A percentile compares a stretch with the other conserved stretches of the same genome.
Evolutionary conservation across 1,140 invertebrate genomes (phyloP).

Genomic region (Ips nitidus): DNA sequence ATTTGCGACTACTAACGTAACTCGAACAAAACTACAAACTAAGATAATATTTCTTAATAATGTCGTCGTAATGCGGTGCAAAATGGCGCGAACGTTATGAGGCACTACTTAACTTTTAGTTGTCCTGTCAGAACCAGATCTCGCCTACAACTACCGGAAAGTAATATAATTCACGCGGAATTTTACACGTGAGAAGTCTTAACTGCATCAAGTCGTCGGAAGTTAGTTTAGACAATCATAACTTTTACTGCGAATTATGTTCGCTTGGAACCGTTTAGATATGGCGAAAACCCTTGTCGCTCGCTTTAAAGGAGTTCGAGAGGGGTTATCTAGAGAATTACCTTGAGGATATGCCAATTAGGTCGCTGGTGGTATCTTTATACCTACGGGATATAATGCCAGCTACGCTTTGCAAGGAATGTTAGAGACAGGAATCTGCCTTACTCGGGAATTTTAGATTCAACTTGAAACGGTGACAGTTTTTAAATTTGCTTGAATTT

Average conservation of each 20-base stretch:
- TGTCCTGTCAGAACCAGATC: constrained; percentile 22
- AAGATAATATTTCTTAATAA: constrained; percentile 22
- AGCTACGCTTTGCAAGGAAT: too few relatives aligned
- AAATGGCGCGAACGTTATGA: constrained; percentile 20
- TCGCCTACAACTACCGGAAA: constrained; percentile 20
- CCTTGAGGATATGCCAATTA: constrained; percentile 7
- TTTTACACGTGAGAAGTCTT: constrained; percentile 24
- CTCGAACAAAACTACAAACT: constrained; percentile 24
- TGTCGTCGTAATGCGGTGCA: constrained; percentile 16
- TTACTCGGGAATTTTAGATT: too few relatives aligned
- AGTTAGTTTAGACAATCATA: constrained; percentile 27
- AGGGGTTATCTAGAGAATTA: constrained; percentile 1
- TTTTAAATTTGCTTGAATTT: too few relatives aligned
- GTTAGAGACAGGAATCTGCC: too few relatives aligned
- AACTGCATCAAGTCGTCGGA: constrained; percentile 16
- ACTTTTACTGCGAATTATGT: constrained; percentile 21
- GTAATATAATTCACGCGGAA: constrained; percentile 17
- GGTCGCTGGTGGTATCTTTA: background rate
- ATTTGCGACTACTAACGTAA: constrained; percentile 13
- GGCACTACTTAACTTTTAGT: constrained; percentile 17
- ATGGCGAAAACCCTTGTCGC: background rate
- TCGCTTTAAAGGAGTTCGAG: background rate
- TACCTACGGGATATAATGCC: background rate
- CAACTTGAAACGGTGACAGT: too few relatives aligned
- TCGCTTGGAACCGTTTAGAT: background rate